Percentiles rank a stretch among this genome's conserved stretches.
Evolutionary conservation across 2,888 invertebrate genomes (phyloP).

Genomic region (Pyrochroa serraticornis): DNA sequence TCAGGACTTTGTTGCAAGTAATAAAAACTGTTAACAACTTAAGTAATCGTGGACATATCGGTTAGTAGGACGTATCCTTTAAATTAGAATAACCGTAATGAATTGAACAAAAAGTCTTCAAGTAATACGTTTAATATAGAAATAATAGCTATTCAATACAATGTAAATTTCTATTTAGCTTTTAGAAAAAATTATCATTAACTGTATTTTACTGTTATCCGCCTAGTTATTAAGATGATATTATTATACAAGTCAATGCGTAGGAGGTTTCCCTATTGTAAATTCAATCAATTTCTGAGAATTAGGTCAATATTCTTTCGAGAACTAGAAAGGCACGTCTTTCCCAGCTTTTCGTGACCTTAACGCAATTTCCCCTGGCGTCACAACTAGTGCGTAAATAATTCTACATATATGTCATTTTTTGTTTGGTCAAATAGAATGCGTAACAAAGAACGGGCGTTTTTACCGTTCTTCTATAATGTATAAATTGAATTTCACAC

Average conservation of each 20-base stretch:
- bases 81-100: too few species aligned
- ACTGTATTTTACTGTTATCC: conserved; percentile 26
- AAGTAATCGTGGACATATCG: background rate
- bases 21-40: too few species aligned
- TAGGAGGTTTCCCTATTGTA: conserved; percentile 12
- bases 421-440: too few species aligned
- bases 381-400: too few species aligned
- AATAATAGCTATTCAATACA: background rate
- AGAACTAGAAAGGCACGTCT: conserved; percentile 7
- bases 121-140: too few species aligned
- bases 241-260: conserved; percentile 5
- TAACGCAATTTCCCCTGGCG: background rate
- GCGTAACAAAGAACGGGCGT: too few species aligned
- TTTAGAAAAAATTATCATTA: conserved; percentile 15
- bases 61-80: conserved; percentile 1
- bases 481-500: conserved; percentile 4
- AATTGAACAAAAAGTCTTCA: too few species aligned
- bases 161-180: background rate
- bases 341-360: too few species aligned
- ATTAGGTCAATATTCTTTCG: background rate
- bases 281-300: conserved; percentile 8
- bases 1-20: too few species aligned
- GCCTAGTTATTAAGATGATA: conserved; percentile 21
- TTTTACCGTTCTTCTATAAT: too few species aligned
- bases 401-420: too few species aligned